phyloP scores from a whole-genome alignment of 2,888 invertebrate genomes.

The Phortica magna region DNA sequence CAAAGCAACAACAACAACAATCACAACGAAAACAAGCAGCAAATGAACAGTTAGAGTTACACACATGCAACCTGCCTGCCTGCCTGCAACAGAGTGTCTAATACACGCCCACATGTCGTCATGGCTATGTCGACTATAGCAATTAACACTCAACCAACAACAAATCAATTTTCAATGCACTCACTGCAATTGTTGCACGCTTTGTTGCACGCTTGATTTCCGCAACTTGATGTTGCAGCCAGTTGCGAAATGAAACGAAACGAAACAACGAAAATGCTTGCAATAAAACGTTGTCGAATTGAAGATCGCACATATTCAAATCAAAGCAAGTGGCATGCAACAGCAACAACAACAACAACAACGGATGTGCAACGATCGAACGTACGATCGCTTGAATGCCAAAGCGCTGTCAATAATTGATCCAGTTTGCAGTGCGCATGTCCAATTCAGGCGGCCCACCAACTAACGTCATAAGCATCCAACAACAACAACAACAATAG shows the following conservation, averaged over 20 bases:
- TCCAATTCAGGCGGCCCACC: background rate
- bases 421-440: constrained; percentile 58
- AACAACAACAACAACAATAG: background rate
- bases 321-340: constrained; percentile 4
- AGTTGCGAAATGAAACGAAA: constrained; percentile 66
- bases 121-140: constrained; percentile 50
- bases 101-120: background rate
- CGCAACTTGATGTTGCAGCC: constrained; percentile 69
- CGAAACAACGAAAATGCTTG: constrained; percentile 1
- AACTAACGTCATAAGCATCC: background rate
- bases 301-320: background rate
- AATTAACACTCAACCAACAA: constrained; percentile 71
- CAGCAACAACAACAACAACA: constrained; percentile 20
- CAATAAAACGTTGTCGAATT: constrained; percentile 34
- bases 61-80: constrained; percentile 18
- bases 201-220: constrained; percentile 50
- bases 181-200: constrained; percentile 47
- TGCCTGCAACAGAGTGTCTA: background rate
- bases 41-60: constrained; percentile 63
- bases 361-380: constrained; percentile 15
- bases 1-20: constrained; percentile 43
- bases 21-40: constrained; percentile 49
- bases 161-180: constrained; percentile 70
- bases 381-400: constrained; percentile 27
- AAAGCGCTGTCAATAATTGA: constrained; percentile 64